A percentile compares a stretch with the other conserved stretches of the same genome.
Conservation (phyloP, 2,113 vertebrate species). For the Microtus pennsylvanicus region DNA sequence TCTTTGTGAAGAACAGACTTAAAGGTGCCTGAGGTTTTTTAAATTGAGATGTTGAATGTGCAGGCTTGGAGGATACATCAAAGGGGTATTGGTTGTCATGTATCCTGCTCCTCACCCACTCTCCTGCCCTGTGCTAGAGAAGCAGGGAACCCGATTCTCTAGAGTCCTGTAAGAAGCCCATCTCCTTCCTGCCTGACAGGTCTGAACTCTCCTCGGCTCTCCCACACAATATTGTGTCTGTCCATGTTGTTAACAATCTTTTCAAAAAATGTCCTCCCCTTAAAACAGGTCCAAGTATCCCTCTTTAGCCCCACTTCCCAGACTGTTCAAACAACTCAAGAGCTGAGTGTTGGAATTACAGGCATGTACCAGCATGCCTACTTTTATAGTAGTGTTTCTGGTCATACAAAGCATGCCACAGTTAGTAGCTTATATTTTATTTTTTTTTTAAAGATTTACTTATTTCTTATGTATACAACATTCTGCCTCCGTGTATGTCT, state of each 20-base stretch:
- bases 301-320: too few relatives aligned
- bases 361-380: not conserved
- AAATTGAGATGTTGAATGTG: not conserved
- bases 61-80: not conserved
- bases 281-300: not conserved
- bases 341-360: not conserved
- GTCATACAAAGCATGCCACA: constrained; percentile 18
- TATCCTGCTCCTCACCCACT: not conserved
- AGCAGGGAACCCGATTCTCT: not conserved
- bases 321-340: not conserved
- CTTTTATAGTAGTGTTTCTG: not conserved
- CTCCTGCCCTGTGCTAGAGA: not conserved
- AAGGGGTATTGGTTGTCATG: not conserved
- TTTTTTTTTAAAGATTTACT: not conserved
- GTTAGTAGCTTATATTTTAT: constrained; percentile 49
- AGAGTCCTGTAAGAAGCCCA: not conserved
- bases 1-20: not conserved
- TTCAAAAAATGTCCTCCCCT: not conserved
- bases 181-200: not conserved
- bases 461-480: too few relatives aligned
- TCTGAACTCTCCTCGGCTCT: not conserved
- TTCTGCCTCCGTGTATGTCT: too few relatives aligned
- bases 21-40: not conserved
- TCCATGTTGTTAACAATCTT: not conserved
- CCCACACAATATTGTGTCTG: not conserved